These are phyloP conservation scores for Peromyscus polionotus DNA, from an alignment of 2,113 vertebrate species.

Conservation along the genomic window DNA sequence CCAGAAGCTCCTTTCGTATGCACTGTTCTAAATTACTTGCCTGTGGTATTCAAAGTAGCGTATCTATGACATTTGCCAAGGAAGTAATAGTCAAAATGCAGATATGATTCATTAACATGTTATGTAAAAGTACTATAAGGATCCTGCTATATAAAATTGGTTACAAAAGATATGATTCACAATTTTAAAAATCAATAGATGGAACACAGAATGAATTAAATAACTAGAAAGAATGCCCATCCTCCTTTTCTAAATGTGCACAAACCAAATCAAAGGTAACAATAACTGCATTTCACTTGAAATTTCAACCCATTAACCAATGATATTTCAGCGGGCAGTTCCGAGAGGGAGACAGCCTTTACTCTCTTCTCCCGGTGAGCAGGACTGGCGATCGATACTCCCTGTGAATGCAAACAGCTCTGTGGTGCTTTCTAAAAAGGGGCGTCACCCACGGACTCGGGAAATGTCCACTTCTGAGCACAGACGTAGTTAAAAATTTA, in stretches of 20 bases:
- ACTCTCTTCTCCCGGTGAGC: neutral
- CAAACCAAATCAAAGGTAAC: conserved; percentile 48
- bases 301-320: neutral
- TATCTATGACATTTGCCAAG: conserved; percentile 20
- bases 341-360: neutral
- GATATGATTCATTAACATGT: conserved; percentile 51
- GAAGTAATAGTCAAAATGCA: conserved; percentile 50
- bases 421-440: neutral
- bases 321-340: conserved; percentile 32
- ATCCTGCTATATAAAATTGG: conserved; percentile 37
- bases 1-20: neutral
- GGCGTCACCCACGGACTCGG: neutral
- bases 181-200: conserved; percentile 48
- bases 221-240: neutral
- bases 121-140: conserved; percentile 1
- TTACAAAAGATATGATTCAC: conserved; percentile 29
- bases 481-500: neutral
- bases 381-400: neutral
- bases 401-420: neutral
- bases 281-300: conserved; percentile 32
- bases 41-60: conserved; percentile 18
- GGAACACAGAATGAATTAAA: neutral
- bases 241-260: conserved; percentile 41
- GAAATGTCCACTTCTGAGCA: conserved; percentile 23
- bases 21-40: conserved; percentile 19